phyloP scores from a whole-genome alignment of 2,113 vertebrate genomes.

The Atractosteus spatula region DNA sequence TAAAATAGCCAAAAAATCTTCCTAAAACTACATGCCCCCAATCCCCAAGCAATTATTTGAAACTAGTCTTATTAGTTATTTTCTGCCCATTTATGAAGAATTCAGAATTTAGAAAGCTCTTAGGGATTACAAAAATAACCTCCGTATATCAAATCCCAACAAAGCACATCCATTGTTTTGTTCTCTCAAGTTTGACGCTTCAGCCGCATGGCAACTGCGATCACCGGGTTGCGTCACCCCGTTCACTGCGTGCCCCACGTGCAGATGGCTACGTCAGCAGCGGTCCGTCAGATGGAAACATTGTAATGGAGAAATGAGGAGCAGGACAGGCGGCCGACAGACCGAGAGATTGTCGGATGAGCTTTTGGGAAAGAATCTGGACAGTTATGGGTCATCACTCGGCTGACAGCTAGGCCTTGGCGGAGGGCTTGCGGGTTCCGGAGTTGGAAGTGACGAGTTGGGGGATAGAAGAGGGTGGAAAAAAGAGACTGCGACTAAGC shows the following conservation, averaged over 20 bases:
- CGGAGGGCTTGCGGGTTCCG: background rate
- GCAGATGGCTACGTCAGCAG: slow-evolving; percentile 65
- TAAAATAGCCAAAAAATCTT: too few species aligned
- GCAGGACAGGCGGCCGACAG: background rate
- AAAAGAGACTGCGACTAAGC: background rate
- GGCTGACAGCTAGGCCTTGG: background rate
- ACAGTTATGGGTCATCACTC: background rate
- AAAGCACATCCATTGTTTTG: too few species aligned
- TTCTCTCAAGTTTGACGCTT: too few species aligned
- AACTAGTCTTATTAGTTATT: too few species aligned
- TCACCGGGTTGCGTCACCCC: slow-evolving; percentile 33
- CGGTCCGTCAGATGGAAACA: slow-evolving; percentile 21
- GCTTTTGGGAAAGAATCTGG: background rate
- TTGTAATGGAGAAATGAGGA: slow-evolving; percentile 13
- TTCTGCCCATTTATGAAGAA: too few species aligned
- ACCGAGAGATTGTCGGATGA: background rate
- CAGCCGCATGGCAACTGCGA: background rate
- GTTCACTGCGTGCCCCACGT: slow-evolving; percentile 61
- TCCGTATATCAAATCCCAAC: too few species aligned
- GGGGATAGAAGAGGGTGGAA: background rate
- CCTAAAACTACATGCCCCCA: too few species aligned
- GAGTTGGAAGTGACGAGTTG: background rate
- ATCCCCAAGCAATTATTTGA: too few species aligned
- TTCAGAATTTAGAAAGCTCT: too few species aligned
- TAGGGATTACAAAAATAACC: too few species aligned